These are phyloP conservation scores for Toxotes lorentzi DNA, from an alignment of 2,797 vertebrate genomes.

Conservation along the genomic window DNA sequence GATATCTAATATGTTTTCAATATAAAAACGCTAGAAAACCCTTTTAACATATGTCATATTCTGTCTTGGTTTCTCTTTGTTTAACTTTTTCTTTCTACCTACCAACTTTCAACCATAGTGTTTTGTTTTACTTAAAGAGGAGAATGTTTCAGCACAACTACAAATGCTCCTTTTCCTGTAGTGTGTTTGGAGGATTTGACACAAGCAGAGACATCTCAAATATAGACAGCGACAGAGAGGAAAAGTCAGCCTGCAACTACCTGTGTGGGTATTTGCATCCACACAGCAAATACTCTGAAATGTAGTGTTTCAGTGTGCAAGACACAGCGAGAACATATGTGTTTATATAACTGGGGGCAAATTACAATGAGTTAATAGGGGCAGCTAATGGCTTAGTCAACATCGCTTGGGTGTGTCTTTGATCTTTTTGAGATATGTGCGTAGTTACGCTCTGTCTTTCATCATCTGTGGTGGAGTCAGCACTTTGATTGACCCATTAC, in stretches of 20 bases:
- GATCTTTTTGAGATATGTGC: slow-evolving; percentile 34
- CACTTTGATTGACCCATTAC: slow-evolving; percentile 52
- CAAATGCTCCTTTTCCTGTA: slow-evolving; percentile 22
- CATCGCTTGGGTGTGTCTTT: slow-evolving; percentile 39
- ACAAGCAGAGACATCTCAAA: slow-evolving; percentile 21
- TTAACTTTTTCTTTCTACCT: background rate
- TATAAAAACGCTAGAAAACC: background rate
- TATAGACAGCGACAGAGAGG: slow-evolving; percentile 6
- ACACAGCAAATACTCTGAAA: slow-evolving; percentile 22
- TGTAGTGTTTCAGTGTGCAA: background rate
- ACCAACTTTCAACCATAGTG: background rate
- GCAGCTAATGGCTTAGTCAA: slow-evolving; percentile 37
- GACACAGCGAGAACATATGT: slow-evolving; percentile 9
- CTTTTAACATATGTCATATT: background rate
- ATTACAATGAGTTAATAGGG: slow-evolving; percentile 37
- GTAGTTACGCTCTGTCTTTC: slow-evolving; percentile 14
- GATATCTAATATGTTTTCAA: background rate
- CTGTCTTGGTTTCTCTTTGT: background rate
- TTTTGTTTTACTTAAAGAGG: slow-evolving; percentile 31
- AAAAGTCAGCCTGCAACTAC: slow-evolving; percentile 10
- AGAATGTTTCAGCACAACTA: slow-evolving; percentile 15
- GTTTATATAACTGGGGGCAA: slow-evolving; percentile 31
- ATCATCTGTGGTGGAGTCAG: slow-evolving; percentile 45
- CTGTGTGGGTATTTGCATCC: slow-evolving; percentile 32
- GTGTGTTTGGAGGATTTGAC: slow-evolving; percentile 20